Percentiles rank a stretch among this genome's conserved stretches.
Conservation (phyloP, 1,140 invertebrate genomes). For the Thalassaphorura encarpata region DNA sequence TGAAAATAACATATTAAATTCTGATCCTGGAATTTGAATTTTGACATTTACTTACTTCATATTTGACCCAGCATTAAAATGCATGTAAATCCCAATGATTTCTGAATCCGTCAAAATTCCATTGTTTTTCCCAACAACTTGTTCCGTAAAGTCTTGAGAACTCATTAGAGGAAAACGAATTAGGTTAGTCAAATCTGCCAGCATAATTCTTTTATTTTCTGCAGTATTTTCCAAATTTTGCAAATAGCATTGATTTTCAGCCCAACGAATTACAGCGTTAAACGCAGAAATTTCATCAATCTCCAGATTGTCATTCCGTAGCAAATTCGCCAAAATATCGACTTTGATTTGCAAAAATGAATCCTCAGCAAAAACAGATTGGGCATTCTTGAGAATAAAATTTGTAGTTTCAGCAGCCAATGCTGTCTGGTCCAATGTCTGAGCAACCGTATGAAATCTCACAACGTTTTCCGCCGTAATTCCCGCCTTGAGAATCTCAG, state of each 20-base stretch:
- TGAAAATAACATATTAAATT: too few relatives aligned
- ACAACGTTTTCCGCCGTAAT: not conserved
- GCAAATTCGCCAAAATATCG: not conserved
- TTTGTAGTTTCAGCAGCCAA: not conserved
- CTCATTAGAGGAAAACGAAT: constrained; percentile 5
- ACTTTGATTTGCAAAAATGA: not conserved
- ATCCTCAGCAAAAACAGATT: not conserved
- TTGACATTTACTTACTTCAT: too few relatives aligned
- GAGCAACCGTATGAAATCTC: not conserved
- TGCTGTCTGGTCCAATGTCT: not conserved
- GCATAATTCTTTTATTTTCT: constrained; percentile 5
- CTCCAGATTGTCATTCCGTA: constrained; percentile 3
- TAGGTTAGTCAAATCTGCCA: not conserved
- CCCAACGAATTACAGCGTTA: not conserved
- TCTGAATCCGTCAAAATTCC: not conserved
- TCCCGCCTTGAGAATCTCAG: not conserved
- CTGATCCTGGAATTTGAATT: too few relatives aligned
- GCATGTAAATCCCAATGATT: constrained; percentile 4
- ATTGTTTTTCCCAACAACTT: constrained; percentile 10
- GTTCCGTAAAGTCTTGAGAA: not conserved
- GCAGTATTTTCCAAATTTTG: not conserved
- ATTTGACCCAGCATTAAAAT: not conserved
- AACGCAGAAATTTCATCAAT: not conserved
- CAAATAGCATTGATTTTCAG: not conserved
- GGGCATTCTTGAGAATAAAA: constrained; percentile 5